Conservation (phyloP, 37 sponge, comb jelly and placozoan genomes). For the Diacarnus erythraeanus region DNA sequence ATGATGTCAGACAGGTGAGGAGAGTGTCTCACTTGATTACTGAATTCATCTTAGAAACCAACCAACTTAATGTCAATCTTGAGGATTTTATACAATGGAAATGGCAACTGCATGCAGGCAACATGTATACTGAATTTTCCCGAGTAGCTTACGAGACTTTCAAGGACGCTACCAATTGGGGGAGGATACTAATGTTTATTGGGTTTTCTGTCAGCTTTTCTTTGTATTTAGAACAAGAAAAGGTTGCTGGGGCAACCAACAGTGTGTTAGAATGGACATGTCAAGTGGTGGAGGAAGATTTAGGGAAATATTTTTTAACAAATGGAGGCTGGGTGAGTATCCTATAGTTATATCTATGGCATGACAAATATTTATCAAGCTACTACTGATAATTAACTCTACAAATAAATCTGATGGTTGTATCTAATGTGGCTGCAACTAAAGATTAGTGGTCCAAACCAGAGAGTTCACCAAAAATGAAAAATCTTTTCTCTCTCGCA, state of each 20-base stretch:
- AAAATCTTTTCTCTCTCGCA: no score
- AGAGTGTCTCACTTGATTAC: neutral
- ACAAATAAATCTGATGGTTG: no score
- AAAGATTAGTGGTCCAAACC: no score
- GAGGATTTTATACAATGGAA: neutral
- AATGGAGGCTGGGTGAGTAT: constrained; percentile 69
- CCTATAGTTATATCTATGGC: constrained; percentile 10
- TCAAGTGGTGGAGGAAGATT: constrained; percentile 25
- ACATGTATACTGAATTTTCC: constrained; percentile 36
- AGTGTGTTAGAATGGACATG: constrained; percentile 55
- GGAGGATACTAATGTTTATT: constrained; percentile 49
- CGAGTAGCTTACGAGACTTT: constrained; percentile 23
- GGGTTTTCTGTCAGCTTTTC: constrained; percentile 48
- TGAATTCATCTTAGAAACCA: neutral
- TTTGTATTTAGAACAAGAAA: constrained; percentile 10
- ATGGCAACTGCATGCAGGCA: constrained; percentile 16
- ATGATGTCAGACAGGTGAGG: neutral
- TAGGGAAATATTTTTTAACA: constrained; percentile 35
- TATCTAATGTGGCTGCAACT: no score
- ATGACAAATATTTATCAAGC: no score
- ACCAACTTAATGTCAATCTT: neutral
- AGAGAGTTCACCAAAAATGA: no score
- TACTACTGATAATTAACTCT: no score
- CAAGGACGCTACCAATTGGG: constrained; percentile 54
- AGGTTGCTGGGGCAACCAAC: constrained; percentile 22